Percentiles rank a stretch among this genome's conserved stretches.
phyloP scores from a whole-genome alignment of 2,797 vertebrate genomes.

The Thalassophryne amazonica region DNA sequence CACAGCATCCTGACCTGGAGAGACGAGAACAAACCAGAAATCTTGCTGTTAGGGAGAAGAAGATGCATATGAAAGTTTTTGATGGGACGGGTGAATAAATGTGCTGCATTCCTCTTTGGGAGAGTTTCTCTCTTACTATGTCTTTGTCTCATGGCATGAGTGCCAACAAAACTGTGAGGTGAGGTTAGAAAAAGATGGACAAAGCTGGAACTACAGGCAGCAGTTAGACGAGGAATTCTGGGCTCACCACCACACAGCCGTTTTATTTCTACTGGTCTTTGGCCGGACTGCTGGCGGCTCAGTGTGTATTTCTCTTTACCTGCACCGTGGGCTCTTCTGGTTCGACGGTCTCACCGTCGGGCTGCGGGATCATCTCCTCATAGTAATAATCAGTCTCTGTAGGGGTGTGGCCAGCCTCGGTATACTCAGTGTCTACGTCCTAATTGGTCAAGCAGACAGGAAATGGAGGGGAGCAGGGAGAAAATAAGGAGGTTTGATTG shows the following conservation, averaged over 20 bases:
- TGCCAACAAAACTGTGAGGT: conserved; percentile 32
- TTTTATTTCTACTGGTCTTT: not conserved
- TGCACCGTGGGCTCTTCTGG: conserved; percentile 66
- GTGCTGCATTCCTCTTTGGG: conserved; percentile 44
- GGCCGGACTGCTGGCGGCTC: too few relatives aligned
- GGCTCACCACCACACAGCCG: conserved; percentile 65
- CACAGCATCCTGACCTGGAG: conserved; percentile 28
- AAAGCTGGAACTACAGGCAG: conserved; percentile 14
- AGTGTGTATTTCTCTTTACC: conserved; percentile 69
- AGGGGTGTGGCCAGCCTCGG: conserved; percentile 81
- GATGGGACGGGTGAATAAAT: conserved; percentile 53
- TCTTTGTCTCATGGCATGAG: conserved; percentile 38
- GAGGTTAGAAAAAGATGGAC: conserved; percentile 44
- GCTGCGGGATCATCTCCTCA: conserved; percentile 72
- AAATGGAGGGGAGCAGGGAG: conserved; percentile 64
- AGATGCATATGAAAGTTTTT: conserved; percentile 49
- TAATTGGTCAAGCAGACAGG: conserved; percentile 77
- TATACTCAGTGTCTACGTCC: conserved; percentile 80
- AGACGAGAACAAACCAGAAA: conserved; percentile 54
- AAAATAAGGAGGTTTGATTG: conserved; percentile 78
- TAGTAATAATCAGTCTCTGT: conserved; percentile 82
- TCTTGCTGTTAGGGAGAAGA: conserved; percentile 53
- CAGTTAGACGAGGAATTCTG: conserved; percentile 61
- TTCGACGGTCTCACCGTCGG: conserved; percentile 78
- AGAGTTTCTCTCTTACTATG: conserved; percentile 16